Base-by-base conservation (phyloP, 2,888 invertebrate genomes). In the Cataglyphis albicans region DNA sequence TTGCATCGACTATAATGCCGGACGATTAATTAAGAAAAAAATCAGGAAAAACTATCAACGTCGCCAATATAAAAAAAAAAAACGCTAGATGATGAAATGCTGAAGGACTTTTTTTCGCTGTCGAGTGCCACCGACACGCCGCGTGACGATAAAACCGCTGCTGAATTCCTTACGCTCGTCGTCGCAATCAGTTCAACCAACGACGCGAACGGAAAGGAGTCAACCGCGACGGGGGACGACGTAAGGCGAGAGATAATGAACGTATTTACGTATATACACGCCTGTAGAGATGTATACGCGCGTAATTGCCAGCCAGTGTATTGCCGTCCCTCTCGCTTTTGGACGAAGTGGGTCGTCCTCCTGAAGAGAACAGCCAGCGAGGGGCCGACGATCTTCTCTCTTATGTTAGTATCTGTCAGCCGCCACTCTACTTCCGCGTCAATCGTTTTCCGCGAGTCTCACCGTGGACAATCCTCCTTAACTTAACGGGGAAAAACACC, bases 331-430 rank as follows among this genome's bases (percentile, higher is more conserved):
- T 91, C 92, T 92, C 91, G 92, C 89, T 91, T 92, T 90, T 86
- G 88, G 89, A 91, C 92, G 89, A 92, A 92, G 92, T 92, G 92
- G 92, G 92, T 92, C 92, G 92, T 91, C 91, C 91, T 91, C 91
- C 88, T 86, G 91, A 88, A 84, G 91, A 86, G 92, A 92, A 87
- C 86, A 88, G 87, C 87, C 85, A 59, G 63, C 87, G 90, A 88
- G 90, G 78, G 92, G 89, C 89, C 90, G 90, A 87, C 48, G 48
- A n/a, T 35, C 86, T 81, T 83, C 81, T 48, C 35, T 82, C 65
- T 59, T 70, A 48, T n/a, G 48, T 48, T 48, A 29, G 59, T 59
- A 61, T 68, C 67, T 18, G 38, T 3, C 64, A 59, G 12, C 52
- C 29, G 41, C 64, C 59, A 80, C 52, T 80, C 48, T 21, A 68